phyloP scores from a whole-genome alignment of 1,140 invertebrate species.

The Ylistrum balloti region DNA sequence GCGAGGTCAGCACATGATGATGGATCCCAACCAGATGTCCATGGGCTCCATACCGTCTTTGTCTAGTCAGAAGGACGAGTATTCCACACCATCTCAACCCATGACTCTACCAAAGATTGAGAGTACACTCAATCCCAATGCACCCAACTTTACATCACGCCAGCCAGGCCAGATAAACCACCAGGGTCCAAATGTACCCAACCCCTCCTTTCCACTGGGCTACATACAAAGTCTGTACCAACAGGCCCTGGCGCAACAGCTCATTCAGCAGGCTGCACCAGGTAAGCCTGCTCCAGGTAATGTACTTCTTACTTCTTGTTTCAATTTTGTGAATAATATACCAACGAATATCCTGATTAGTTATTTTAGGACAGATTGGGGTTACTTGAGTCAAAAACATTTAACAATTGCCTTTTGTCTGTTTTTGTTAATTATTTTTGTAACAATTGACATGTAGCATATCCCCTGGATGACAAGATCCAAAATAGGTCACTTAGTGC shows the following conservation, averaged over 20 bases:
- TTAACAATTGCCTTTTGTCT: too few species aligned
- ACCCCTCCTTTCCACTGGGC: slow-evolving; percentile 47
- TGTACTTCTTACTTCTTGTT: background rate
- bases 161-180: slow-evolving; percentile 56
- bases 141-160: slow-evolving; percentile 88
- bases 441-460: too few species aligned
- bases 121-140: slow-evolving; percentile 93
- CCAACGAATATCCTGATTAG: slow-evolving; percentile 44
- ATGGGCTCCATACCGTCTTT: slow-evolving; percentile 51
- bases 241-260: slow-evolving; percentile 64
- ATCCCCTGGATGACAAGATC: too few species aligned
- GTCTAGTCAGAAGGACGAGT: slow-evolving; percentile 76
- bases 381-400: too few species aligned
- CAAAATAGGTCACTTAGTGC: too few species aligned
- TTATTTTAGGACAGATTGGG: slow-evolving; percentile 36
- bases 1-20: slow-evolving; percentile 59
- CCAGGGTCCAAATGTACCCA: slow-evolving; percentile 45
- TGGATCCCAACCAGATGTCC: slow-evolving; percentile 63
- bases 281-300: slow-evolving; percentile 45
- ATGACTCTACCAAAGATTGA: slow-evolving; percentile 83
- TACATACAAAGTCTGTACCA: slow-evolving; percentile 63
- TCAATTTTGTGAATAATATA: background rate
- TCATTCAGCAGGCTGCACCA: slow-evolving; percentile 53
- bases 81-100: slow-evolving; percentile 81
- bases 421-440: too few species aligned